Evolutionary conservation across 2,888 invertebrate genomes (phyloP).

Genomic region (Timandra comae): DNA sequence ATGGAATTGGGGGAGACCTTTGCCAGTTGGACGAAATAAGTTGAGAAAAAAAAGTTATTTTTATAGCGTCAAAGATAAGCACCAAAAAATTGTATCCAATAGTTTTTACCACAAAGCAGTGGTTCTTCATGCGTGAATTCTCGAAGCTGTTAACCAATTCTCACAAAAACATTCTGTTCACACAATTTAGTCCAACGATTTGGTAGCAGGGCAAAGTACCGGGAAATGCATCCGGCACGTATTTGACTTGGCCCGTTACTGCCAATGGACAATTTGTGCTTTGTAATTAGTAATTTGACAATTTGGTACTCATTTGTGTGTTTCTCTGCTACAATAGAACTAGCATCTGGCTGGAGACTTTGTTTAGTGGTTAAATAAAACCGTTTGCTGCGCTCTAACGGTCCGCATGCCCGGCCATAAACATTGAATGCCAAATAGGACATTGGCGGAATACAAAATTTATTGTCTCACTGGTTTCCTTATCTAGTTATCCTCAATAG

Average conservation of each 20-base stretch:
- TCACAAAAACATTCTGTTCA: too few relatives aligned
- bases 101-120: too few relatives aligned
- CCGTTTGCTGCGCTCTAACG: slow-evolving; percentile 6
- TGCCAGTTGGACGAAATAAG: too few relatives aligned
- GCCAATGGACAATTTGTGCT: slow-evolving; percentile 27
- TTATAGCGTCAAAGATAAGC: too few relatives aligned
- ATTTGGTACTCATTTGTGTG: slow-evolving; percentile 20
- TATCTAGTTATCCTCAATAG: too few relatives aligned
- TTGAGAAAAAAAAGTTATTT: too few relatives aligned
- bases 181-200: slow-evolving; percentile 1
- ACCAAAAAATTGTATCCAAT: too few relatives aligned
- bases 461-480: too few relatives aligned
- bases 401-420: slow-evolving; percentile 7
- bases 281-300: slow-evolving; percentile 35
- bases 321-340: slow-evolving; percentile 4
- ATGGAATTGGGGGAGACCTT: too few relatives aligned
- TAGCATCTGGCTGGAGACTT: not conserved
- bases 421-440: slow-evolving; percentile 13
- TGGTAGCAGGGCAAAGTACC: slow-evolving; percentile 20
- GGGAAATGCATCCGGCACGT: slow-evolving; percentile 38
- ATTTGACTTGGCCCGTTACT: slow-evolving; percentile 22
- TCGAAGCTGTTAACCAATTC: too few relatives aligned
- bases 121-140: too few relatives aligned
- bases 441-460: not conserved
- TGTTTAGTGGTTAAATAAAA: too few relatives aligned